Evolutionary conservation across 2,888 invertebrate genomes (phyloP).

Genomic region (Acronicta leporina): DNA sequence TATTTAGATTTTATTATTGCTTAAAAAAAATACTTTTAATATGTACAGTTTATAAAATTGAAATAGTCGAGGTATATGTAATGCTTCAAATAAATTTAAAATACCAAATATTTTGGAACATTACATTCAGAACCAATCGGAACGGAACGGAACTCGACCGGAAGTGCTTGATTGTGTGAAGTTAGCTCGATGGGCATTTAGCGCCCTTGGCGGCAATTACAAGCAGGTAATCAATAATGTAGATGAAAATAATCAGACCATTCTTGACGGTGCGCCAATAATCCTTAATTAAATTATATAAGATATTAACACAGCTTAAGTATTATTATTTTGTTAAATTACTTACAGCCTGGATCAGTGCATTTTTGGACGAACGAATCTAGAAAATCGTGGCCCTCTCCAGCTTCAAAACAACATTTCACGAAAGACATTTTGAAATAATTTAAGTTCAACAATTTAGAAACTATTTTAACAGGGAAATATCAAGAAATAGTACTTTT

Average conservation of each 20-base stretch:
- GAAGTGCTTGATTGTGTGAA: constrained; percentile 42
- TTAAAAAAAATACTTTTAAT: too few species aligned
- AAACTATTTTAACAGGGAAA: constrained; percentile 38
- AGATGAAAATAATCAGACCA: constrained; percentile 30
- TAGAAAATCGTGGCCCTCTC: constrained; percentile 92
- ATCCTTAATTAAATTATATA: constrained; percentile 50
- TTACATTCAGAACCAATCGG: background rate
- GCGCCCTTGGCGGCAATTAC: constrained; percentile 64
- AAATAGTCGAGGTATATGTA: background rate
- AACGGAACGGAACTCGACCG: background rate
- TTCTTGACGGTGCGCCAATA: constrained; percentile 34
- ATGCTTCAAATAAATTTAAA: background rate
- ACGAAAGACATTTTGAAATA: constrained; percentile 90
- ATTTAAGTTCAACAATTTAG: constrained; percentile 36
- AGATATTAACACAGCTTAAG: background rate
- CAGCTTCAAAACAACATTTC: constrained; percentile 94
- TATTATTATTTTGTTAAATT: constrained; percentile 33
- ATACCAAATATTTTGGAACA: background rate
- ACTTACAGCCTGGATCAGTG: constrained; percentile 95
- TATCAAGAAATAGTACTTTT: constrained; percentile 21
- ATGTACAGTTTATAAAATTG: background rate
- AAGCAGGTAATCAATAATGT: constrained; percentile 63
- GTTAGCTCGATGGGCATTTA: constrained; percentile 35
- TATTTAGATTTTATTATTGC: background rate
- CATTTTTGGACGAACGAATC: constrained; percentile 94